A percentile compares a stretch with the other conserved stretches of the same genome.
Conservation (phyloP, 2,797 vertebrate genomes). For the Artibeus lituratus region DNA sequence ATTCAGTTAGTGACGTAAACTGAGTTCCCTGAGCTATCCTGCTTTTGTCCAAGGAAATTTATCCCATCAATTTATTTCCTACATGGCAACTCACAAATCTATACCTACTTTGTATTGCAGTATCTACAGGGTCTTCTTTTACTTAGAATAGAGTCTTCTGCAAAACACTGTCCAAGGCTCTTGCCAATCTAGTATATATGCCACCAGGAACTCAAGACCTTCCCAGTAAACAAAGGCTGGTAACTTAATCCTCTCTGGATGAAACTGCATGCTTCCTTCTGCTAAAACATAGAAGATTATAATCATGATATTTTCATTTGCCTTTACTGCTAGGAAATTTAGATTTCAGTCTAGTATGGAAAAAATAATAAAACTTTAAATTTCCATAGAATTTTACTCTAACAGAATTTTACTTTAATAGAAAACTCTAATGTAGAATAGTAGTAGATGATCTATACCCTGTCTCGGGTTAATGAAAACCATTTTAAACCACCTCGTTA, state of each 20-base stretch:
- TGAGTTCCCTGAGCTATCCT: neutral
- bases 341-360: neutral
- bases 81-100: neutral
- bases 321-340: conserved; percentile 12
- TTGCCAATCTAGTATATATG: neutral
- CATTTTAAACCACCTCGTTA: neutral
- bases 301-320: neutral
- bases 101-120: neutral
- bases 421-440: neutral
- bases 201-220: neutral
- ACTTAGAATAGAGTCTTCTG: neutral
- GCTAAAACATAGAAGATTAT: neutral
- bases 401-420: too few relatives aligned
- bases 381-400: neutral
- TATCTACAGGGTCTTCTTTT: neutral
- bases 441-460: neutral
- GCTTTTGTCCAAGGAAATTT: neutral
- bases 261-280: neutral
- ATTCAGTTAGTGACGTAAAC: neutral
- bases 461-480: neutral
- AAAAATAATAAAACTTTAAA: conserved; percentile 32
- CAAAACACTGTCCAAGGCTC: conserved; percentile 2
- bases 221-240: neutral
- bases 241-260: neutral
- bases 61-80: neutral